These are phyloP conservation scores for Camelus bactrianus DNA, from an alignment of 2,113 vertebrate species.

Conservation along the genomic window DNA sequence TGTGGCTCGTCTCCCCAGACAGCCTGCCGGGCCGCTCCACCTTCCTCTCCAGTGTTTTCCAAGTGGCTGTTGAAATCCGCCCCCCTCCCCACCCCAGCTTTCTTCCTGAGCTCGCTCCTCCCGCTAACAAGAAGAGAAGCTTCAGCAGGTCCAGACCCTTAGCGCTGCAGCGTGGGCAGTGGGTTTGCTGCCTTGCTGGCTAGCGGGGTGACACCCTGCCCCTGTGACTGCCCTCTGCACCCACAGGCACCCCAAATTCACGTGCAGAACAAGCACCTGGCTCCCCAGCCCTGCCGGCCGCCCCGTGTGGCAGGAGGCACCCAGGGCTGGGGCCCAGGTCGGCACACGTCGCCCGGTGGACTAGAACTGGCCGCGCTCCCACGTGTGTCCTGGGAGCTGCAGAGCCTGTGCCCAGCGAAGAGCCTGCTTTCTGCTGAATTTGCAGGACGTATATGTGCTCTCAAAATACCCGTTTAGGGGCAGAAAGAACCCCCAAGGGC, in stretches of 20 bases:
- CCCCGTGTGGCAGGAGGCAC: neutral
- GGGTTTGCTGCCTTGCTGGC: neutral
- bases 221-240: neutral
- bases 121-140: neutral
- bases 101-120: neutral
- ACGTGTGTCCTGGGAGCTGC: neutral
- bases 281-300: neutral
- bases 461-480: neutral
- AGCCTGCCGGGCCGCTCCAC: neutral
- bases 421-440: neutral
- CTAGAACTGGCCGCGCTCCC: neutral
- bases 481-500: too few relatives aligned
- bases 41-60: neutral
- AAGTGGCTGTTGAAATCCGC: neutral
- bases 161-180: neutral
- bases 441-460: accelerated
- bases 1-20: neutral
- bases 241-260: neutral
- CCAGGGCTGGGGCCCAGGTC: neutral
- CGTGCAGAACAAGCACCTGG: neutral
- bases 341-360: neutral
- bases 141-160: neutral
- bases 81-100: neutral
- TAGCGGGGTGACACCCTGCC: neutral
- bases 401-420: neutral